Percentiles rank a stretch among this genome's conserved stretches.
phyloP scores from a whole-genome alignment of 2,888 invertebrate species.

The Microplitis manilae region DNA sequence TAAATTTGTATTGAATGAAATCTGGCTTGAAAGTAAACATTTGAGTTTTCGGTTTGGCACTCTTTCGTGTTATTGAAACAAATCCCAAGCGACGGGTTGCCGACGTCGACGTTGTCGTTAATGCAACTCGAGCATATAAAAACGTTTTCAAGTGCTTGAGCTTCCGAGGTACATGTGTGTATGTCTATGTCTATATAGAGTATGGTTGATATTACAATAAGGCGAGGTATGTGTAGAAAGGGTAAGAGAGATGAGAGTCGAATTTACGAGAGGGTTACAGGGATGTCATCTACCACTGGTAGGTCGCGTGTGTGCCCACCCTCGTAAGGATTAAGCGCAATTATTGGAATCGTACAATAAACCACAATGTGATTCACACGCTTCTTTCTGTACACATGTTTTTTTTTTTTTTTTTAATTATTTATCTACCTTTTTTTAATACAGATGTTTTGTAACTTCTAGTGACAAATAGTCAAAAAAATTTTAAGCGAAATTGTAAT shows the following conservation, averaged over 20 bases:
- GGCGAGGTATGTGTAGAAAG: slow-evolving; percentile 31
- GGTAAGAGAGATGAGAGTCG: slow-evolving; percentile 38
- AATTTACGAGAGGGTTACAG: slow-evolving; percentile 53
- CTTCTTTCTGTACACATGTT: slow-evolving; percentile 41
- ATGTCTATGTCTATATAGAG: slow-evolving; percentile 4
- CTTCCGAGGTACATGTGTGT: background rate
- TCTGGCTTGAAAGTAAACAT: slow-evolving; percentile 22
- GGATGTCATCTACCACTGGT: slow-evolving; percentile 54
- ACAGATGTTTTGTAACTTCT: background rate
- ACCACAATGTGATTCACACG: slow-evolving; percentile 67
- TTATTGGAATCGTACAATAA: slow-evolving; percentile 65
- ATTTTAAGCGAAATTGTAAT: background rate
- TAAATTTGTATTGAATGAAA: background rate
- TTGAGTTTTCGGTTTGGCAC: slow-evolving; percentile 29
- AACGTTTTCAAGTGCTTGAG: slow-evolving; percentile 12
- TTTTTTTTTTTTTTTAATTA: background rate
- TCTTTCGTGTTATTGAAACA: slow-evolving; percentile 63
- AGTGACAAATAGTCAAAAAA: background rate
- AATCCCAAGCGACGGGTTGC: slow-evolving; percentile 55
- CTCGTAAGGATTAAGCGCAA: slow-evolving; percentile 66
- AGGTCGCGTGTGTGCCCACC: slow-evolving; percentile 62
- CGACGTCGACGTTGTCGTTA: slow-evolving; percentile 39
- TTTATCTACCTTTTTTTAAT: background rate
- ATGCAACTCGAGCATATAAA: slow-evolving; percentile 45
- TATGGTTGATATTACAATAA: slow-evolving; percentile 14